Base-by-base conservation (phyloP, 2,888 invertebrate genomes). In the Nymphalis urticae region DNA sequence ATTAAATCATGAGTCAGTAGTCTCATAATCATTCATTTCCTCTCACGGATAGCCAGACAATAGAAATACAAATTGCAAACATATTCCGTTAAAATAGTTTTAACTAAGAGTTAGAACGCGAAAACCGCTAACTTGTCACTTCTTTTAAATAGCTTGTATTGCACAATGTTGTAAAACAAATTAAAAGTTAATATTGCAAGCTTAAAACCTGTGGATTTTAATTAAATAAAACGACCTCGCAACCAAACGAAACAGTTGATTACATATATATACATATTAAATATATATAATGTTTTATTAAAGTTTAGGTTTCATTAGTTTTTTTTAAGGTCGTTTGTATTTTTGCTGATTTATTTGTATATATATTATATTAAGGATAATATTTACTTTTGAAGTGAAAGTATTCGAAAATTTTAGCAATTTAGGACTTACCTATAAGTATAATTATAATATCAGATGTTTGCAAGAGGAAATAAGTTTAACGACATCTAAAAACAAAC, bases 191-290 rank as follows among this genome's bases (percentile, higher is more conserved):
- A n/a, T n/a, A 32, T 13, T 2, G 9, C 53, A n/a, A 42, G 13
- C 13, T 24, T 24, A n/a, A 17, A 56, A 56, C 54, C 54, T 24
- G 27, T 56, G 8, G 8, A 27, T 21, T 17, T 21, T 21, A 54
- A 54, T 54, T 54, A 56, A 56, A 32, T 56, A 32, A 56, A 56
- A 56, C 32, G 54, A 56, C 54, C 54, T 56, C 8, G 8, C 32
- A 17, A 27, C 5, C 6, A 21, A 53, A 24, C 16, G 21, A 53
- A 54, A 27, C 0, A 54, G 17, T 42, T 27, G 17, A 17, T 54
- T 53, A 53, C 4, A 16, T 27, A 17, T 3, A 27, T 27, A 27
- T 27, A 27, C 27, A 6, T 6, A 32, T 32, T 32, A 32, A 6
- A 6, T 0, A 32, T 32, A 32, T 32, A 32, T 32, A 6, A 6